phyloP scores from a whole-genome alignment of 2,113 vertebrate genomes.

The Diadophis punctatus region DNA sequence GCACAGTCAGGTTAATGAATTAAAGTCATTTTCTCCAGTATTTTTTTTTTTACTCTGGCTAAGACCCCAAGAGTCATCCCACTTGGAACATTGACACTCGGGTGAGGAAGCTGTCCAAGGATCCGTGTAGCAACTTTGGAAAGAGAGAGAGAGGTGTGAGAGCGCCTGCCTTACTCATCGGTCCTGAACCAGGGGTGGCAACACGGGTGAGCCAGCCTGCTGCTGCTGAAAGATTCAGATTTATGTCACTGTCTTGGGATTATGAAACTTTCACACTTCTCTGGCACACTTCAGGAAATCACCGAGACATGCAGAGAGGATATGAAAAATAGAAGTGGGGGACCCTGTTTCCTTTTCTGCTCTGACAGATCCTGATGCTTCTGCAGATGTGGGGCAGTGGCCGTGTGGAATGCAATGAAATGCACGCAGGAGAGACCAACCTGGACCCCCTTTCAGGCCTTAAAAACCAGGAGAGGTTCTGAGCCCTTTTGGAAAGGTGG shows the following conservation, averaged over 20 bases:
- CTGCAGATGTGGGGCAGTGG: neutral
- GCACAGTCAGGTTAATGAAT: neutral
- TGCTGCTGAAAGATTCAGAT: neutral
- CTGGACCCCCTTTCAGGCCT: conserved; percentile 56
- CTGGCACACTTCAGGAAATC: fast-evolving
- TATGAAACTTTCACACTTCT: fast-evolving
- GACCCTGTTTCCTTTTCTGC: fast-evolving
- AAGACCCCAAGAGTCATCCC: neutral
- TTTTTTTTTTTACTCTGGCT: neutral
- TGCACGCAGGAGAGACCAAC: conserved; percentile 62
- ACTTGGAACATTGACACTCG: neutral
- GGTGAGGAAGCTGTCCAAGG: conserved; percentile 36
- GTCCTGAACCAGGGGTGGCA: neutral
- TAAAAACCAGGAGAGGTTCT: conserved; percentile 22
- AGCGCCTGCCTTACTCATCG: neutral
- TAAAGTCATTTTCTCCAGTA: conserved; percentile 13
- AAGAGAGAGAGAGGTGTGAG: conserved; percentile 36
- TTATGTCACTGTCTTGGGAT: fast-evolving
- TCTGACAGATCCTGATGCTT: fast-evolving
- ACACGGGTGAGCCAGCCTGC: neutral
- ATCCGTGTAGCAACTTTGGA: conserved; percentile 9
- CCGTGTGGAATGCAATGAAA: neutral
- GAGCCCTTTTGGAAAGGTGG: conserved; percentile 44
- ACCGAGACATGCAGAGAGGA: neutral
- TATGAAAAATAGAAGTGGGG: neutral